Conservation (phyloP, 1,140 invertebrate genomes). For the Ceratosolen solmsi region DNA sequence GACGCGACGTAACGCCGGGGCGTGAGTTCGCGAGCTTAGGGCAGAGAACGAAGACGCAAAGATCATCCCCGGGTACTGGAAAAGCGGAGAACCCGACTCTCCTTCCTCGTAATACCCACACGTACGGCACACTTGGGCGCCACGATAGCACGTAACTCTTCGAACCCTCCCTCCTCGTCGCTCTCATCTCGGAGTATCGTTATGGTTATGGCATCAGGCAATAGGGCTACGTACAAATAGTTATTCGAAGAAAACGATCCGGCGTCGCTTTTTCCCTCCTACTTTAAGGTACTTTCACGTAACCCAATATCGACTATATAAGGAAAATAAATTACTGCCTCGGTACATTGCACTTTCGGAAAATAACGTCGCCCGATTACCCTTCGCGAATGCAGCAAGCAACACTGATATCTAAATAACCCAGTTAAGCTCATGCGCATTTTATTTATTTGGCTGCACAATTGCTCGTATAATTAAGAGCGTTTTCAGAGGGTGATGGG, state of each 20-base stretch:
- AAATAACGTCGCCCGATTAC: neutral
- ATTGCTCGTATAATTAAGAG: no score
- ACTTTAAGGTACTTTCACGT: neutral
- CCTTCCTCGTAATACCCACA: neutral
- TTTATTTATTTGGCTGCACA: no score
- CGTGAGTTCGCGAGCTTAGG: neutral
- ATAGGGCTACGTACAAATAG: constrained; percentile 66
- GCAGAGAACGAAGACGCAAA: neutral
- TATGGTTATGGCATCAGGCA: constrained; percentile 68
- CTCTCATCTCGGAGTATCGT: constrained; percentile 61
- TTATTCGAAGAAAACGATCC: constrained; percentile 65
- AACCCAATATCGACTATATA: constrained; percentile 15
- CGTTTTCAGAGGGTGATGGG: no score
- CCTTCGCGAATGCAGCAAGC: no score
- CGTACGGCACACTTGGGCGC: no score
- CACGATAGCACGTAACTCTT: neutral
- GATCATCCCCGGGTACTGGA: neutral
- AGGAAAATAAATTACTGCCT: neutral
- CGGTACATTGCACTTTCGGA: neutral
- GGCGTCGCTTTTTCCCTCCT: constrained; percentile 47
- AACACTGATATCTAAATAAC: no score
- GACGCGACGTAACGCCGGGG: neutral
- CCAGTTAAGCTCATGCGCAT: no score
- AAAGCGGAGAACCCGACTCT: neutral
- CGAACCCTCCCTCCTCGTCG: constrained; percentile 49